Conservation (phyloP, 2,888 invertebrate species). For the Standfussiana lucernea region DNA sequence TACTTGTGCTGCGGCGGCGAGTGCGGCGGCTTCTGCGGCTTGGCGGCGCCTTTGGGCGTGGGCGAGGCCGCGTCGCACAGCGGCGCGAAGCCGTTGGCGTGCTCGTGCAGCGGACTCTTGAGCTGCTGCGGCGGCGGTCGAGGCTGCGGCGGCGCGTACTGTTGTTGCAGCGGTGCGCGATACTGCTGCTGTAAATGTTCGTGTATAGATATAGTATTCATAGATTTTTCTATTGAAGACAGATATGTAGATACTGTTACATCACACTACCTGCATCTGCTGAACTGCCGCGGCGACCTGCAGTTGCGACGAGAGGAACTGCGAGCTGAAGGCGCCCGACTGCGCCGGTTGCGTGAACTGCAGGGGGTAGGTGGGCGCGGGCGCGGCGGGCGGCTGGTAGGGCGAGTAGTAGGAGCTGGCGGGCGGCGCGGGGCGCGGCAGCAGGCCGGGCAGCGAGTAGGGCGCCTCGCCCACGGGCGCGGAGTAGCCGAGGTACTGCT, state of each 20-base stretch:
- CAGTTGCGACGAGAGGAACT: conserved; percentile 87
- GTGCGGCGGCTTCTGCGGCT: conserved; percentile 86
- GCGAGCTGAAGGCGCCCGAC: conserved; percentile 87
- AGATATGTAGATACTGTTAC: not conserved
- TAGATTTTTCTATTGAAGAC: not conserved
- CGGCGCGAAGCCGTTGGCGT: conserved; percentile 90
- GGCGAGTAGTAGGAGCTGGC: conserved; percentile 88
- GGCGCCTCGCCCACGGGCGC: conserved; percentile 86
- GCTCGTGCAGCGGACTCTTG: conserved; percentile 91
- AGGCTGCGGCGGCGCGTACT: conserved; percentile 84
- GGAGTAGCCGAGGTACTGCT: conserved; percentile 88
- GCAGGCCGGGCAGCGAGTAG: conserved; percentile 86
- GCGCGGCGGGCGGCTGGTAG: conserved; percentile 88
- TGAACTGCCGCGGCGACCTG: conserved; percentile 88
- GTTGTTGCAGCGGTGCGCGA: conserved; percentile 87
- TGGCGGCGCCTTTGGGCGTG: conserved; percentile 85
- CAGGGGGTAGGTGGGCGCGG: conserved; percentile 91
- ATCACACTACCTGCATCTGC: conserved; percentile 85
- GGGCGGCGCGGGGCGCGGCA: conserved; percentile 87
- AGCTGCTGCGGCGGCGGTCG: conserved; percentile 88
- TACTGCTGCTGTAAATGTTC: conserved; percentile 82
- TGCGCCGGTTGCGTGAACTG: conserved; percentile 92
- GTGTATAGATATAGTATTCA: conserved; percentile 19
- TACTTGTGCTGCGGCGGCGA: conserved; percentile 89
- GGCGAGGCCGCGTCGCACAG: conserved; percentile 91